Evolutionary conservation across 2,797 vertebrate genomes (phyloP), one percentile per base, ranked within the genome.

Genomic region (Scolopax rusticola): DNA sequence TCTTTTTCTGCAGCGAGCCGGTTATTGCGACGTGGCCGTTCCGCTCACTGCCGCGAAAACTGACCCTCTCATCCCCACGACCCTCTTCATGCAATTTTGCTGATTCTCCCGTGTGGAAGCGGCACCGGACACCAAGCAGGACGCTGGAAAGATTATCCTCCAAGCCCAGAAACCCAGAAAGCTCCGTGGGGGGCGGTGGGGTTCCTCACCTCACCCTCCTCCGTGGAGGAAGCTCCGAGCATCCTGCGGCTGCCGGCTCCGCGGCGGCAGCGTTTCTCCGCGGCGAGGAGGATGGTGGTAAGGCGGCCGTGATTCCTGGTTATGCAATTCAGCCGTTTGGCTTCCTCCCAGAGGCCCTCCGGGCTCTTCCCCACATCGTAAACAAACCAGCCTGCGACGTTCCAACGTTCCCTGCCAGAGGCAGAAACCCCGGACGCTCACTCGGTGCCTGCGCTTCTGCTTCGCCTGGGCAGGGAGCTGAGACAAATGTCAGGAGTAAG

Each of bases 241-340:
- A 2, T 63, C 87, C 45, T 9, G 30, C 32, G 25, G 47, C 65
- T 36, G 69, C 28, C 28, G 12, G 70, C 47, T 8, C 57, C 14
- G 43, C 45, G 10, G 45, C 21, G 47, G n/a, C 2, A 12, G 33
- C 11, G 2, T 67, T 63, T 59, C 38, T 11, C 9, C 43, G 43
- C 47, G 41, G 64, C 41, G 7, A 14, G 40, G 89, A 53, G 38
- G 40, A 40, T 7, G 71, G 45, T 23, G 69, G 74, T 40, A 56
- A 40, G 12, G 40, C 40, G 3, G 25, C 53, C 1, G 32, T 7
- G 51, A 65, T 75, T 60, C 83, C 78, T 36, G 67, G 63, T 87
- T 93, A 50, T 48, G 71, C 93, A 94, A 82, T 54, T 25, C 70
- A 33, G 67, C 84, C n/a, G 5, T 75, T 69, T 69, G 24, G 13